Conservation (phyloP, 2,113 vertebrate genomes). For the Numenius arquata region DNA sequence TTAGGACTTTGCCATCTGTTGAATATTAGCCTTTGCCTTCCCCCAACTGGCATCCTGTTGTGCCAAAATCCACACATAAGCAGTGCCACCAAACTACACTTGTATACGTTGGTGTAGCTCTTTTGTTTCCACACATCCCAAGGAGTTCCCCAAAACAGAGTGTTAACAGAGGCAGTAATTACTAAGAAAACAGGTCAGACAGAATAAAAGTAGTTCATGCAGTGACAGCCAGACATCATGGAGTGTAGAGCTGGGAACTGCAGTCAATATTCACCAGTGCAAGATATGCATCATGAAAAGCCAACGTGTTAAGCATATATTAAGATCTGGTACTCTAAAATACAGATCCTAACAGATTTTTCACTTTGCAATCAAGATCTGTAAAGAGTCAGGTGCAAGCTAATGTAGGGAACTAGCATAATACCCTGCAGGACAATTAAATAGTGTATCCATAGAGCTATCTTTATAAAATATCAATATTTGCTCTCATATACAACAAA, state of each 20-base stretch:
- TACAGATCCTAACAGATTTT: not conserved
- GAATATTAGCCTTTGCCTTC: constrained; percentile 76
- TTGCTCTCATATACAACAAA: not conserved
- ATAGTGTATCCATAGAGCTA: not conserved
- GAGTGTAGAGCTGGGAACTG: not conserved
- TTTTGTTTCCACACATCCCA: not conserved
- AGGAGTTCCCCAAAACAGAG: not conserved
- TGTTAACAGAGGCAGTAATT: not conserved
- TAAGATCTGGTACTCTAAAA: not conserved
- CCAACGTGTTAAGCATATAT: not conserved
- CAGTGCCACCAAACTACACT: not conserved
- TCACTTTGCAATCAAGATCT: not conserved
- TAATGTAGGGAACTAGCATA: not conserved
- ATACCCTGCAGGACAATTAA: not conserved
- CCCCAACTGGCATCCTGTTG: constrained; percentile 46
- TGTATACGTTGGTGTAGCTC: not conserved
- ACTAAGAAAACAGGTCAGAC: not conserved
- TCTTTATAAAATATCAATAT: not conserved
- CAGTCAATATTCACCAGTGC: not conserved
- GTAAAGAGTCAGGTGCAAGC: not conserved
- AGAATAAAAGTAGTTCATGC: not conserved
- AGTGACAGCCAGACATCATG: not conserved
- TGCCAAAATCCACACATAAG: constrained; percentile 36
- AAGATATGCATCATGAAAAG: not conserved
- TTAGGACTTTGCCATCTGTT: constrained; percentile 76